Base-by-base conservation (phyloP, 2,888 invertebrate genomes). In the Oxyteleia sp. region DNA sequence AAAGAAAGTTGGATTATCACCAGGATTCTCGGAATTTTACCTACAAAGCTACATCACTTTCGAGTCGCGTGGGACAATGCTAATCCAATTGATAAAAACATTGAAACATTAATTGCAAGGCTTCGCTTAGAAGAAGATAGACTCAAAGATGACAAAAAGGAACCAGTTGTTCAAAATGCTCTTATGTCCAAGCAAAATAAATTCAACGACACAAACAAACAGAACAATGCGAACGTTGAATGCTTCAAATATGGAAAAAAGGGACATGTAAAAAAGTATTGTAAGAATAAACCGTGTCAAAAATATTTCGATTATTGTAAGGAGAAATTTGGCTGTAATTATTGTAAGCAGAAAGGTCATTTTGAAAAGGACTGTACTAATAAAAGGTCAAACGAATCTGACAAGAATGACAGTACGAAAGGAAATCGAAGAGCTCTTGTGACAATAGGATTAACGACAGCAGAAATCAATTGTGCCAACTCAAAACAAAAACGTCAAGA, bases 21-120 rank as follows among this genome's bases (percentile, higher is more conserved):
- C 0, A 82, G 84, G 82, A 87, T 87, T 15, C 49, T 86, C 7
- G 81, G 76, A 53, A 82, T 84, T 45, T 55, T 89, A 38, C 87
- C 88, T 16, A 55, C 68, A 4, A 88, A 87, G 59, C 59, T 88
- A 8, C 29, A 87, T 80, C 87, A 88, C 35, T 87, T 88, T 76
- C 69, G 87, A 8, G 49, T 49, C 1, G 32, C 64, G 7, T 89
- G 86, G 88, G 84, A 87, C 16, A 84, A 83, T 53, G 80, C 85
- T 4, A 78, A 16, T 49, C 41, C 63, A 20, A 7, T 5, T 18
- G 80, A 84, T 7, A 84, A 81, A 23, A 85, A 18, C 15, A 1
- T 83, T 1, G 57, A n/a, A 8, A 85, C 13, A 8, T 13, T 78
- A 29, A 49, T 64, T 15, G 64, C 49, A 15, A 7, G 64, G 13